Base-by-base conservation (phyloP, 2,888 invertebrate species). In the Drosophila lacicola region DNA sequence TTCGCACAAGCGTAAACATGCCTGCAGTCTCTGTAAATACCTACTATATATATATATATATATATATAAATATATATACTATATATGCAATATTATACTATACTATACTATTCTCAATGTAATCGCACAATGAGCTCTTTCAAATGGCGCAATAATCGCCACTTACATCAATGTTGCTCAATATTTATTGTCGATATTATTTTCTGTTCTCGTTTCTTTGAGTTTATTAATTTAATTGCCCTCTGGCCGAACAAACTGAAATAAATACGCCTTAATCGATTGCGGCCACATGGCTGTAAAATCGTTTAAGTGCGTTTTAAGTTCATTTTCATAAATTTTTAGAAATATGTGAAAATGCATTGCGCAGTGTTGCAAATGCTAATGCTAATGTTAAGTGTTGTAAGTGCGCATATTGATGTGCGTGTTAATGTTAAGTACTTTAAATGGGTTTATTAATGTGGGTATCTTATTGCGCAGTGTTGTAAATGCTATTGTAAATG, bases 61-160 rank as follows among this genome's bases (percentile, higher is more conserved):
- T 57, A 36, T 17, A 19, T 49, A 49, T 46, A 41, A 36, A 3
- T 25, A 33, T 33, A 39, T 45, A 36, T 63, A 39, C 37, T 54
- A 44, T 45, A 47, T 51, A 14, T 42, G 36, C 29, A 29, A 13
- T 41, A 29, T 39, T 29, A 8, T 29, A 29, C 39, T n/a, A 17
- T 41, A 17, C 3, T 42, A 13, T 49, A 17, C 61, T 41, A 42
- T 46, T 77, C 50, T 21, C 64, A 44, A 8, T 37, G 64, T 62
- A 56, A 69, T 55, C 34, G 62, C 39, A 42, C 56, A 49, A 80
- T 76, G 74, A 84, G 78, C 72, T 70, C 65, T 62, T 74, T 62
- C 45, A 73, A 82, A 76, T 83, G 79, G 68, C 77, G 88, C 82
- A 87, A 83, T 87, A 82, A 84, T 82, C 74, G 70, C 61, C 88